A percentile compares a stretch with the other conserved stretches of the same genome.
phyloP scores from a whole-genome alignment of 2,113 vertebrate species.

The Dasypus novemcinctus region DNA sequence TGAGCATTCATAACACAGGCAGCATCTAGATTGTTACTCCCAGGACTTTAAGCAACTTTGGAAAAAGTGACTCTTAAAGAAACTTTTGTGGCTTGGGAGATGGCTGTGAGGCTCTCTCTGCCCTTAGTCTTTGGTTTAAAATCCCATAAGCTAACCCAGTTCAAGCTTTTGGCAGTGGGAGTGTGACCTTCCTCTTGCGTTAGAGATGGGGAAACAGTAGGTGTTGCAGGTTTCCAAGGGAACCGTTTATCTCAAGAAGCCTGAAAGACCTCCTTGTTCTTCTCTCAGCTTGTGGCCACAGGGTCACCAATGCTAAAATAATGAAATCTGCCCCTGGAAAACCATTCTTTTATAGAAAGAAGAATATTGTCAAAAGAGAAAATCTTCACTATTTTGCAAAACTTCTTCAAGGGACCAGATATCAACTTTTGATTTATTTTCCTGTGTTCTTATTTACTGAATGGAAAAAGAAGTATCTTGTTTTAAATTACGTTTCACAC shows the following conservation, averaged over 20 bases:
- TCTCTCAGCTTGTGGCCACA: neutral
- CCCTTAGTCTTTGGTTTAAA: neutral
- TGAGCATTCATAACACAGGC: neutral
- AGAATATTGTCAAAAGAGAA: constrained; percentile 7
- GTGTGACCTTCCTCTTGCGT: constrained; percentile 86
- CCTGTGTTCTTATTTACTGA: constrained; percentile 19
- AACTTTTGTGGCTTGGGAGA: neutral
- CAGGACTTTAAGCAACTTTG: neutral
- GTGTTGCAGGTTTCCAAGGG: neutral
- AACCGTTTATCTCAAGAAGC: neutral
- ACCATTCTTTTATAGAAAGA: constrained; percentile 14
- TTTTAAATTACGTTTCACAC: neutral
- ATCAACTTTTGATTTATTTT: constrained; percentile 26
- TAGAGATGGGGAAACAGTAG: neutral
- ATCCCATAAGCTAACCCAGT: neutral
- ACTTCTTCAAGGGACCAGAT: constrained; percentile 10
- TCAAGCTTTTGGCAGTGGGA: constrained; percentile 88
- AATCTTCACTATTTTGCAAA: constrained; percentile 32
- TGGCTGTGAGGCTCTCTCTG: neutral
- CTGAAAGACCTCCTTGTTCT: neutral
- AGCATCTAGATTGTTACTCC: neutral
- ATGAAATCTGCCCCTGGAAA: neutral
- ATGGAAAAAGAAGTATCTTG: constrained; percentile 6
- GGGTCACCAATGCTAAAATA: neutral
- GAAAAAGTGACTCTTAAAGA: neutral